These are phyloP conservation scores for Aricia artaxerxes DNA, from an alignment of 2,888 invertebrate genomes.

Conservation along the genomic window DNA sequence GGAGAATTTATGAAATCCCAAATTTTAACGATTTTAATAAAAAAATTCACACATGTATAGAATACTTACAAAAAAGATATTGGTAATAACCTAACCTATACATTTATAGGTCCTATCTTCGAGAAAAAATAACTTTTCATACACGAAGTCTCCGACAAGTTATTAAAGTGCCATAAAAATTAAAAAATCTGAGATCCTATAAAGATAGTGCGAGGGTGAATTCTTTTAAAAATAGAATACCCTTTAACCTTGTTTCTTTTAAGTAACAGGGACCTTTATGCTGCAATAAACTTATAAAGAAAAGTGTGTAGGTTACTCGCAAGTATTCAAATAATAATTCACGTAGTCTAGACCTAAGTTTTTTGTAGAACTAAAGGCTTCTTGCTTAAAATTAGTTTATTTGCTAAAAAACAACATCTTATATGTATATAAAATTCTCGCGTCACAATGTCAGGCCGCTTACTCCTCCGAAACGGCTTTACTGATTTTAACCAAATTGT, in stretches of 20 bases:
- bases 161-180: neutral
- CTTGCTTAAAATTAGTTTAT: neutral
- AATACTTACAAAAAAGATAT: too few relatives aligned
- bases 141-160: neutral
- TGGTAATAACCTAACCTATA: too few relatives aligned
- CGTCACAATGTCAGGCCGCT: too few relatives aligned
- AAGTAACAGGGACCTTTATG: conserved; percentile 4
- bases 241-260: neutral
- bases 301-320: neutral
- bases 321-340: neutral
- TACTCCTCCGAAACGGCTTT: too few relatives aligned
- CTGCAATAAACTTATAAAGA: neutral
- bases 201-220: neutral
- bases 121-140: too few relatives aligned
- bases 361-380: neutral
- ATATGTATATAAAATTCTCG: too few relatives aligned
- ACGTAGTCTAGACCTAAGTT: neutral
- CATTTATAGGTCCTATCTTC: too few relatives aligned
- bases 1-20: too few relatives aligned
- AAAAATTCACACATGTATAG: too few relatives aligned
- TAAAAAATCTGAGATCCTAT: neutral
- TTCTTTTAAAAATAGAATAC: neutral
- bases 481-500: too few relatives aligned
- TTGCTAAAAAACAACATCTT: too few relatives aligned
- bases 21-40: too few relatives aligned